Evolutionary conservation across 2,113 vertebrate genomes (phyloP).

Genomic region (Uropsilus gracilis): DNA sequence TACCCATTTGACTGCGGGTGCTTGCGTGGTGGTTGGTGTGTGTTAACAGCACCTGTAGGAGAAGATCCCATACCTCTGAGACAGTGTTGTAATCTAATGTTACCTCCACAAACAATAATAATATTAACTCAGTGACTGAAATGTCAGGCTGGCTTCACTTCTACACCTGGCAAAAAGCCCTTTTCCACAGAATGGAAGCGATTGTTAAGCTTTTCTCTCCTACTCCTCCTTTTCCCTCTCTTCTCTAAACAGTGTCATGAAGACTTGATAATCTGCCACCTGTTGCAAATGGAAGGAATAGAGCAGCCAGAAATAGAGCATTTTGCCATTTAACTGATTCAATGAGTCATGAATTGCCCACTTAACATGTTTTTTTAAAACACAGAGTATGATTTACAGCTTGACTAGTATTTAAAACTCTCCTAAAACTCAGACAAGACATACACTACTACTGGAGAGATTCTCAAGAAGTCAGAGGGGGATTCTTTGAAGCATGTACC

Average conservation of each 20-base stretch:
- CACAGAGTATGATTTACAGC: background rate
- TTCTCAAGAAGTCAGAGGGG: background rate
- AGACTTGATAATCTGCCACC: background rate
- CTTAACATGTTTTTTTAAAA: background rate
- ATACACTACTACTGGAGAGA: background rate
- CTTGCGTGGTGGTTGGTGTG: too few species aligned
- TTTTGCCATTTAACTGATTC: slow-evolving; percentile 15
- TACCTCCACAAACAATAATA: too few species aligned
- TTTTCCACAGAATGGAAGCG: background rate
- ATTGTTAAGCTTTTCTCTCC: background rate
- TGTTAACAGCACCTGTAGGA: too few species aligned
- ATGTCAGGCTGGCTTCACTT: background rate
- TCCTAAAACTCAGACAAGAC: background rate
- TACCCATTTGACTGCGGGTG: background rate
- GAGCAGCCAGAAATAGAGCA: background rate
- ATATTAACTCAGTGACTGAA: too few species aligned
- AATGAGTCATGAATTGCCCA: slow-evolving; percentile 33
- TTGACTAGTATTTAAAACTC: background rate
- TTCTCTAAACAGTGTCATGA: background rate
- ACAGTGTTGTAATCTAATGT: too few species aligned
- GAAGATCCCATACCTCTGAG: too few species aligned
- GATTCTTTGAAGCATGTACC: background rate
- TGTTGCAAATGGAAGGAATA: background rate
- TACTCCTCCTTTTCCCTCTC: too few species aligned
- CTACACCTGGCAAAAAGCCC: background rate